phyloP scores from a whole-genome alignment of 2,113 vertebrate species.

The Heliornis fulica region DNA sequence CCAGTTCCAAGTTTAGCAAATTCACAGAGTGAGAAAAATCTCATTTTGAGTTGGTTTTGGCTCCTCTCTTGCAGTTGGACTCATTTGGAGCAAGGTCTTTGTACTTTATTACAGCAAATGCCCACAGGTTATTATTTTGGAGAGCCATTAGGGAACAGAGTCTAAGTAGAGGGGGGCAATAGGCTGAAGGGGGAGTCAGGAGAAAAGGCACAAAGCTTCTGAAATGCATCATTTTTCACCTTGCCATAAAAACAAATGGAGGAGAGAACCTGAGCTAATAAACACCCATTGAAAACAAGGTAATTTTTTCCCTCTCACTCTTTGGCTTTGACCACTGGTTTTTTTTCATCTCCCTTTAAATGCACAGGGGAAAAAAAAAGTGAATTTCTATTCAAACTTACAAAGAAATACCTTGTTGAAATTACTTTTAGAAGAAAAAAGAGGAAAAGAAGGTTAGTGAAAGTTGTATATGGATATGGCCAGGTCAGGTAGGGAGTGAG shows the following conservation, averaged over 20 bases:
- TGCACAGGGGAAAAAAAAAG: neutral
- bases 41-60: constrained; percentile 36
- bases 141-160: neutral
- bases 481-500: neutral
- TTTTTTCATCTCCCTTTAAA: neutral
- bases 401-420: neutral
- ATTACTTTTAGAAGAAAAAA: neutral
- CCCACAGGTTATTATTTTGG: constrained; percentile 2
- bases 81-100: neutral
- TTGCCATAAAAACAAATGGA: constrained; percentile 12
- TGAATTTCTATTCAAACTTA: neutral
- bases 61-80: neutral
- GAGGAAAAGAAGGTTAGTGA: neutral
- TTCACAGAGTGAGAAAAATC: constrained; percentile 36
- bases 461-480: neutral
- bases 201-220: neutral
- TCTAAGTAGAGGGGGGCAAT: neutral
- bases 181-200: neutral
- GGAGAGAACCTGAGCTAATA: neutral
- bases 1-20: constrained; percentile 28
- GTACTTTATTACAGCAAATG: constrained; percentile 23
- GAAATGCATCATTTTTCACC: neutral
- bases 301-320: neutral
- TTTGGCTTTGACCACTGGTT: neutral
- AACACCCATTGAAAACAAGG: neutral